Conservation (phyloP, 2,888 invertebrate species). For the Rotaria socialis region DNA sequence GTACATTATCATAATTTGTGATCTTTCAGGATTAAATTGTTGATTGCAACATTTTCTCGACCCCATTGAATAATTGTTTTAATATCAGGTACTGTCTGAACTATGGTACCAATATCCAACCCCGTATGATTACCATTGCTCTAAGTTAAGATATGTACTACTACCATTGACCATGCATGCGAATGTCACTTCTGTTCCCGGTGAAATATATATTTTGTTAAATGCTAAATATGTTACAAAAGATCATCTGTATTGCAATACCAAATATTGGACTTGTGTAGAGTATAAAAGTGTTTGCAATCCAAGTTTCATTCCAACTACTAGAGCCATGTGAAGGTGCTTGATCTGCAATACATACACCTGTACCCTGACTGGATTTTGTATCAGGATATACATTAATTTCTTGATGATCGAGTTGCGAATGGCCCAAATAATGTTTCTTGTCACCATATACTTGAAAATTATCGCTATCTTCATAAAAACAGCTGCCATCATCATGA, state of each 20-base stretch:
- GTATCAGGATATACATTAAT: conserved; percentile 8
- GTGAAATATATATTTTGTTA: neutral
- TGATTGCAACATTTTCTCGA: conserved; percentile 9
- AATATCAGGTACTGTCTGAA: neutral
- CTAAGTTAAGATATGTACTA: neutral
- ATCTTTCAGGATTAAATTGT: neutral
- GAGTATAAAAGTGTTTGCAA: neutral
- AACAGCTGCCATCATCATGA: conserved; percentile 24
- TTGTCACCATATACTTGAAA: neutral
- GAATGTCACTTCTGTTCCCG: neutral
- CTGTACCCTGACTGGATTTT: neutral
- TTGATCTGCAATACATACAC: neutral
- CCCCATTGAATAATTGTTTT: conserved; percentile 14
- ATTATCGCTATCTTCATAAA: conserved; percentile 29
- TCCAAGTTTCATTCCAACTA: conserved; percentile 8
- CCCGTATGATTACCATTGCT: conserved; percentile 27
- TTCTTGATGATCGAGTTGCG: neutral
- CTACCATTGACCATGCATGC: neutral
- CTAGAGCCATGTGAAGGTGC: neutral
- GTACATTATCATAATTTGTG: too few species aligned
- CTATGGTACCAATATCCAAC: neutral
- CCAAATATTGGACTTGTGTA: neutral
- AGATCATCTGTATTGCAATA: neutral
- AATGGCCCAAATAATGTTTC: conserved; percentile 30
- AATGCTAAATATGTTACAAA: conserved; percentile 5